These are phyloP conservation scores for Nyctalus aviator DNA, from an alignment of 2,797 vertebrate species.

Conservation along the genomic window DNA sequence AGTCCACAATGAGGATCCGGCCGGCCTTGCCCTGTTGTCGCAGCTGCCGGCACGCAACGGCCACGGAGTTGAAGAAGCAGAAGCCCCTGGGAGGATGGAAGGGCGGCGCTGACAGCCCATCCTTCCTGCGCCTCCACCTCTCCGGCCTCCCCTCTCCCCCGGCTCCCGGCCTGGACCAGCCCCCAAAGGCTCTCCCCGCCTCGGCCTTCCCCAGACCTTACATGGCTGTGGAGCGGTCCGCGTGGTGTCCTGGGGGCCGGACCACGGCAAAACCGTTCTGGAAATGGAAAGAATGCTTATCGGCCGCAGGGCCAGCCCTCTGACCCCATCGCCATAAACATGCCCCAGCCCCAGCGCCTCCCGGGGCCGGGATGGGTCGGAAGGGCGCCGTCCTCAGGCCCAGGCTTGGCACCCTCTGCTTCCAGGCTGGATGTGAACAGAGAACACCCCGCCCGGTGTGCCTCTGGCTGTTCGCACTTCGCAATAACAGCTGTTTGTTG, in stretches of 20 bases:
- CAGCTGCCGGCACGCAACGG: slow-evolving; percentile 95
- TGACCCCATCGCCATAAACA: background rate
- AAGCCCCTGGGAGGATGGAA: slow-evolving; percentile 92
- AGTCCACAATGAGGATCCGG: slow-evolving; percentile 98
- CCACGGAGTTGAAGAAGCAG: slow-evolving; percentile 98
- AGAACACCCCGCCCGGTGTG: background rate
- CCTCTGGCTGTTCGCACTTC: background rate
- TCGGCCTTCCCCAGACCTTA: slow-evolving; percentile 82
- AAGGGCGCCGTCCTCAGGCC: background rate
- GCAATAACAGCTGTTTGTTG: background rate
- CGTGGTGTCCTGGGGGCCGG: slow-evolving; percentile 97
- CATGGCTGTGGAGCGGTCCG: slow-evolving; percentile 96
- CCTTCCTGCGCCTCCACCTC: too few relatives aligned
- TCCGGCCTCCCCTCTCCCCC: background rate
- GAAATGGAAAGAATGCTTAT: slow-evolving; percentile 1
- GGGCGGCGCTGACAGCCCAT: background rate
- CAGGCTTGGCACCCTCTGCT: background rate
- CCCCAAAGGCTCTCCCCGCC: background rate
- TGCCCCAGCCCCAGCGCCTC: background rate
- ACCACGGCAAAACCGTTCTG: slow-evolving; percentile 98
- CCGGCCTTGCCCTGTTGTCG: slow-evolving; percentile 94
- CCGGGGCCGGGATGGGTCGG: background rate
- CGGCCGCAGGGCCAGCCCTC: background rate
- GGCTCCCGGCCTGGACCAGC: background rate
- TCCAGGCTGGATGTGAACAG: background rate